These are phyloP conservation scores for Lottia scabra DNA, from an alignment of 2,888 invertebrate species.

Conservation along the genomic window DNA sequence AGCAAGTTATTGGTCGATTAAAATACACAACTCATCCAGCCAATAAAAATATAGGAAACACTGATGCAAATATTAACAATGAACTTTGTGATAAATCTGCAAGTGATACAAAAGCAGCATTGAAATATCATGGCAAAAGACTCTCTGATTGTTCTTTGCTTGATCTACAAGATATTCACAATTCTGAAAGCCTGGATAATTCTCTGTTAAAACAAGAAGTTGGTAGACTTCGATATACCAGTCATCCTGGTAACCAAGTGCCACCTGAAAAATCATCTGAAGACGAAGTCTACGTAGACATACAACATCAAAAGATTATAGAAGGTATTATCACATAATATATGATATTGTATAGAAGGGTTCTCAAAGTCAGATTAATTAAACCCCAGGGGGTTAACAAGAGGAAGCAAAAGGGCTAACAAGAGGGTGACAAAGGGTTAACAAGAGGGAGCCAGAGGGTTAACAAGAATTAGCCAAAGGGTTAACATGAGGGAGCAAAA, in stretches of 20 bases:
- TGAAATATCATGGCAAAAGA: background rate
- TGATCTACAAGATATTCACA: background rate
- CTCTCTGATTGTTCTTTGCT: background rate
- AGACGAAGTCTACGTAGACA: too few relatives aligned
- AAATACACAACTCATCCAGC: background rate
- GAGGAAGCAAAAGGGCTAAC: too few relatives aligned
- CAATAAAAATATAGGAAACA: background rate
- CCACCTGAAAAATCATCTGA: too few relatives aligned
- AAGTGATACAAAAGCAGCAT: background rate
- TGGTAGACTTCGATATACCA: slow-evolving; percentile 11
- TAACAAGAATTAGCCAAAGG: too few relatives aligned
- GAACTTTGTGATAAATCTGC: slow-evolving; percentile 2
- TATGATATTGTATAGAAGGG: too few relatives aligned
- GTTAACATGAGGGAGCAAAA: too few relatives aligned
- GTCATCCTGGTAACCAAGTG: background rate
- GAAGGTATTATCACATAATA: too few relatives aligned
- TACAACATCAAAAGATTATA: too few relatives aligned
- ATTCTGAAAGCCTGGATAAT: background rate
- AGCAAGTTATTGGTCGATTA: slow-evolving; percentile 7
- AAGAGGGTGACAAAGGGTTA: too few relatives aligned
- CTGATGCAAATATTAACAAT: background rate
- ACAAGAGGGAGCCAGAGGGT: too few relatives aligned
- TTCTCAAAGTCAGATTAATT: too few relatives aligned
- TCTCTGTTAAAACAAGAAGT: slow-evolving; percentile 13
- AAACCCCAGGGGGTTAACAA: too few relatives aligned